Conservation (phyloP, 2,113 vertebrate species). For the Myrmecophaga tridactyla region DNA sequence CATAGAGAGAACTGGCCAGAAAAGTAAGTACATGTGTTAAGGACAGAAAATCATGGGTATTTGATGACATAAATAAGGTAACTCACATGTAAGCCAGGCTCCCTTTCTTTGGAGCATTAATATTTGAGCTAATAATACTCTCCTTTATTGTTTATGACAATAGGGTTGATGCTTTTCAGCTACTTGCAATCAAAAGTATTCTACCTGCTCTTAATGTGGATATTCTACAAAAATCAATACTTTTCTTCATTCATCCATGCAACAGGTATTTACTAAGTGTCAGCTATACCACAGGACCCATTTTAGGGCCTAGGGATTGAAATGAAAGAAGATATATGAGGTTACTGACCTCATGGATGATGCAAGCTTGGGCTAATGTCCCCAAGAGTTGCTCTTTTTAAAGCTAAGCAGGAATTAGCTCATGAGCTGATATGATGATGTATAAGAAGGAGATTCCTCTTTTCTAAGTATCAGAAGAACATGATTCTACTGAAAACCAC, state of each 20-base stretch:
- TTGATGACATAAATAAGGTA: neutral
- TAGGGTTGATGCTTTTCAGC: neutral
- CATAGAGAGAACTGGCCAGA: neutral
- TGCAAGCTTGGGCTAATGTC: neutral
- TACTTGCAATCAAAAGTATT: neutral
- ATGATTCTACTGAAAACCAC: neutral
- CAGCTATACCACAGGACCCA: neutral
- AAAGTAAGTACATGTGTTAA: neutral
- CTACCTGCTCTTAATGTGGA: neutral
- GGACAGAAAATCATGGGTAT: neutral
- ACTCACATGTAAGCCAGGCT: neutral
- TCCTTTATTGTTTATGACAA: neutral
- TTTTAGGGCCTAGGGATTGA: neutral
- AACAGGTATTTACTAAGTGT: neutral
- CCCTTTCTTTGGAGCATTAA: neutral
- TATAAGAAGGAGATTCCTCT: neutral
- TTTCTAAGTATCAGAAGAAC: neutral
- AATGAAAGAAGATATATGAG: neutral
- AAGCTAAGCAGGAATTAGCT: neutral
- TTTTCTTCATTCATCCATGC: neutral
- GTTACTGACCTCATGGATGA: fast-evolving
- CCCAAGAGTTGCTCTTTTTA: neutral
- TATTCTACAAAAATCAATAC: neutral
- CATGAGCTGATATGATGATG: neutral
- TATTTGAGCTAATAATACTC: neutral